Percentiles rank a stretch among this genome's conserved stretches.
Evolutionary conservation across 2,888 invertebrate genomes (phyloP).

Genomic region (Omphaloscelis lunosa): DNA sequence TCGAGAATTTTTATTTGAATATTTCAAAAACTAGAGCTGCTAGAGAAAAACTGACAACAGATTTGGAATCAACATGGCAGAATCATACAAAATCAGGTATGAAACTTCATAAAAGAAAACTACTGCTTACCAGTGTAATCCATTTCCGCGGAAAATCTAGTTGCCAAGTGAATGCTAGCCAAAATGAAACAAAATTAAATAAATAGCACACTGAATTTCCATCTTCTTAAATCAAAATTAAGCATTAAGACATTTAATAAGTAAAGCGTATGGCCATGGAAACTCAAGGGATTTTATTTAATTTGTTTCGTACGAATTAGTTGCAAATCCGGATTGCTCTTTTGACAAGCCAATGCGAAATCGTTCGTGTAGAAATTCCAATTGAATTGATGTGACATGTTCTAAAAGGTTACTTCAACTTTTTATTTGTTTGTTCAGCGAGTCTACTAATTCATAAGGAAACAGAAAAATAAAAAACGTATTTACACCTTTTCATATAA

Average conservation of each 20-base stretch:
- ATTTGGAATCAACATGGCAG: too few species aligned
- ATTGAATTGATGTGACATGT: slow-evolving; percentile 40
- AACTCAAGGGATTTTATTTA: slow-evolving; percentile 25
- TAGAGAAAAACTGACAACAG: too few species aligned
- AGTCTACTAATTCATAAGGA: slow-evolving; percentile 1
- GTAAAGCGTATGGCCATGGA: neutral
- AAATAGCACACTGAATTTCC: neutral
- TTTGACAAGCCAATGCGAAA: slow-evolving; percentile 42
- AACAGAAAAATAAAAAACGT: slow-evolving; percentile 41
- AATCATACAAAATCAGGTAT: too few species aligned
- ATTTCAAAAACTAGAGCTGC: too few species aligned
- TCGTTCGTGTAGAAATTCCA: slow-evolving; percentile 42
- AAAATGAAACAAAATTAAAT: neutral
- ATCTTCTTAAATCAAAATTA: slow-evolving; percentile 6
- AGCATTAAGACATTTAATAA: slow-evolving; percentile 1
- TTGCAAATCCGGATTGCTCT: slow-evolving; percentile 37
- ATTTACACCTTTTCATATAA: slow-evolving; percentile 23
- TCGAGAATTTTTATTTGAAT: too few species aligned
- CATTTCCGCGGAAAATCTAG: neutral
- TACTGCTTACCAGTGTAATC: too few species aligned
- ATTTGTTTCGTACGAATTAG: slow-evolving; percentile 42
- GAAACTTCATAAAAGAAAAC: too few species aligned
- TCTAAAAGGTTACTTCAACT: slow-evolving; percentile 29
- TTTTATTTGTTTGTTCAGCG: slow-evolving; percentile 33
- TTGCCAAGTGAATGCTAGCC: neutral